Conservation (phyloP, 2,113 vertebrate genomes). For the Pelecanus crispus region DNA sequence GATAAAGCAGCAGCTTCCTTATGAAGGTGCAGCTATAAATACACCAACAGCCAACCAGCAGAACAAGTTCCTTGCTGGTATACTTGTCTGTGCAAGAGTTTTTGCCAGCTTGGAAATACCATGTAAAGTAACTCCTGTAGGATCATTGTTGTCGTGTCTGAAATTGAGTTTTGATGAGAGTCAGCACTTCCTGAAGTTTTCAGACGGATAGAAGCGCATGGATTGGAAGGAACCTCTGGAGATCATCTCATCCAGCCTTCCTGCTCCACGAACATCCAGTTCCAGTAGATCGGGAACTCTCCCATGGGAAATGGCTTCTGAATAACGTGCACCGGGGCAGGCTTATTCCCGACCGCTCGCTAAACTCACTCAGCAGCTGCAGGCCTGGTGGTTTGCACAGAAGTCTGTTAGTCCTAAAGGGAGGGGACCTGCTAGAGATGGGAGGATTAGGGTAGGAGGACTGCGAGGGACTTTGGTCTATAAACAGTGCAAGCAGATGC, state of each 20-base stretch:
- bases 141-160: neutral
- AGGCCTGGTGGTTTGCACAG: neutral
- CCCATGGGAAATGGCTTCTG: neutral
- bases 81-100: neutral
- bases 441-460: neutral
- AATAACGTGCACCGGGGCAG: neutral
- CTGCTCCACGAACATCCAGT: neutral
- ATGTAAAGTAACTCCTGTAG: neutral
- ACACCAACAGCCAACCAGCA: slow-evolving; percentile 20
- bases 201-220: neutral
- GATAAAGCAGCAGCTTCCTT: slow-evolving; percentile 9
- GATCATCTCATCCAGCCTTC: neutral
- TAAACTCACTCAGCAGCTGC: neutral
- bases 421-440: neutral
- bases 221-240: neutral
- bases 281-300: neutral
- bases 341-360: accelerated
- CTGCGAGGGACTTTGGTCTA: neutral
- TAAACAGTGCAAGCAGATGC: neutral
- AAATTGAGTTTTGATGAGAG: neutral
- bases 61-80: slow-evolving; percentile 9
- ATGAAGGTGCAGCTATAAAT: slow-evolving; percentile 41
- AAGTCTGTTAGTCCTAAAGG: neutral
- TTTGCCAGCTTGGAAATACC: neutral
- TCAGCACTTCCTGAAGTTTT: neutral